phyloP scores from a whole-genome alignment of 30 jellyfish, hydroid and myxozoan species.

The Mastigias papua region DNA sequence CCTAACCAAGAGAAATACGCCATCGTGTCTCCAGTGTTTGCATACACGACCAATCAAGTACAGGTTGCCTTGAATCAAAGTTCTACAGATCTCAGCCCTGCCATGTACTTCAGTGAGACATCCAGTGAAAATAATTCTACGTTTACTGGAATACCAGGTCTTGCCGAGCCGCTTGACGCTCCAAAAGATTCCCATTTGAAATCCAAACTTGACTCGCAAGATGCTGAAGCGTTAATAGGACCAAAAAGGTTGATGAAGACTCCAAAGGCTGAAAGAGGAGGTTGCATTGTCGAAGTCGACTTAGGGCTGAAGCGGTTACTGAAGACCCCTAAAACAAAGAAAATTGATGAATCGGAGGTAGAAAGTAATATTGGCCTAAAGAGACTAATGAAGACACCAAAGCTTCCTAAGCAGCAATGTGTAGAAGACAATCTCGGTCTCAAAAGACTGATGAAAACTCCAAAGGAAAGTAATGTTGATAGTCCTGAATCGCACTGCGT shows the following conservation, averaged over 20 bases:
- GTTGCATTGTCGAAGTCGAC: neutral
- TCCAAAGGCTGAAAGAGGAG: neutral
- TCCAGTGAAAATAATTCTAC: constrained; percentile 28
- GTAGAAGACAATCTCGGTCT: constrained; percentile 14
- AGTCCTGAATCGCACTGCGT: neutral
- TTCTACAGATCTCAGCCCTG: neutral
- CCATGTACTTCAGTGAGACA: constrained; percentile 49
- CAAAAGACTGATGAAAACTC: neutral
- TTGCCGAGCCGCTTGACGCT: neutral
- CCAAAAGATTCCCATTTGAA: neutral
- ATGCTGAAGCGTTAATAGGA: neutral
- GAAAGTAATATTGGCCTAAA: constrained; percentile 17
- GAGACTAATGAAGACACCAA: constrained; percentile 48
- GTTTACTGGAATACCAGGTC: neutral
- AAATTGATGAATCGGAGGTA: neutral
- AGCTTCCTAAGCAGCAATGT: neutral
- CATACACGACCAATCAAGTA: neutral
- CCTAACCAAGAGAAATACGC: neutral
- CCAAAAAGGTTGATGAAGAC: neutral
- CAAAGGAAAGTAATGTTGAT: neutral
- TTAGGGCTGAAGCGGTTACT: neutral
- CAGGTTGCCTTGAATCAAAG: neutral
- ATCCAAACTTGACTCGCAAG: neutral
- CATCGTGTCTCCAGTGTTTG: constrained; percentile 42
- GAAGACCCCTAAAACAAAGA: constrained; percentile 3